These are phyloP conservation scores for Sparidentex hasta DNA, from an alignment of 2,797 vertebrate species.

Conservation along the genomic window DNA sequence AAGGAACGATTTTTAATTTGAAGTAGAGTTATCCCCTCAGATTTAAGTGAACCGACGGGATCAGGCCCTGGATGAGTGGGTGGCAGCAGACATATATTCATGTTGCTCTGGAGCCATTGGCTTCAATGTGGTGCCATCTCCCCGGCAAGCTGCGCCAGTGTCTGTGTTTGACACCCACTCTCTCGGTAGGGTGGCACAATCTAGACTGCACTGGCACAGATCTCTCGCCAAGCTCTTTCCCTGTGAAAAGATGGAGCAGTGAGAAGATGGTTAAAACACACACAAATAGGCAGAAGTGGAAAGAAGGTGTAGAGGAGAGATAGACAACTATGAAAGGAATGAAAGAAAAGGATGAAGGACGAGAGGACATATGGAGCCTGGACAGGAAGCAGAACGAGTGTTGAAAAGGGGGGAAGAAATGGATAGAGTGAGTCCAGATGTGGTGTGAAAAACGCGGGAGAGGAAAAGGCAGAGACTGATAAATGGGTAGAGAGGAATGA, in stretches of 20 bases:
- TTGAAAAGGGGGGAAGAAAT: constrained; percentile 48
- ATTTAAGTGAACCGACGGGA: constrained; percentile 57
- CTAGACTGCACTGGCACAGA: constrained; percentile 66
- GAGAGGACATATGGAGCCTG: constrained; percentile 52
- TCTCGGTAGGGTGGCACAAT: constrained; percentile 74
- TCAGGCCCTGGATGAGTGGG: constrained; percentile 60
- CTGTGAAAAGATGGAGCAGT: constrained; percentile 57
- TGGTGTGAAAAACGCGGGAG: constrained; percentile 62
- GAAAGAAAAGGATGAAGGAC: constrained; percentile 56
- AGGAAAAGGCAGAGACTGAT: constrained; percentile 72
- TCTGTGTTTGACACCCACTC: constrained; percentile 82
- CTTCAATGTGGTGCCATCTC: constrained; percentile 72
- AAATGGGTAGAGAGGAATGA: constrained; percentile 70
- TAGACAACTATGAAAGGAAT: constrained; percentile 63
- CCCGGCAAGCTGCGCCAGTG: constrained; percentile 70
- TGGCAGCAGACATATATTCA: constrained; percentile 73
- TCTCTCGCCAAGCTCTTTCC: constrained; percentile 68
- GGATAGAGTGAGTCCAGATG: constrained; percentile 75
- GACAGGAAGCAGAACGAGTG: constrained; percentile 61
- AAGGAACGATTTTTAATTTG: constrained; percentile 5
- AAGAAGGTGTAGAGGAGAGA: constrained; percentile 68
- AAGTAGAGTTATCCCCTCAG: constrained; percentile 36
- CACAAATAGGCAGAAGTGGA: constrained; percentile 62
- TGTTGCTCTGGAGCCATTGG: constrained; percentile 73
- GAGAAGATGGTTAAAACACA: constrained; percentile 63